phyloP scores from a whole-genome alignment of 2,888 invertebrate genomes.

The Eupeodes latifasciatus region DNA sequence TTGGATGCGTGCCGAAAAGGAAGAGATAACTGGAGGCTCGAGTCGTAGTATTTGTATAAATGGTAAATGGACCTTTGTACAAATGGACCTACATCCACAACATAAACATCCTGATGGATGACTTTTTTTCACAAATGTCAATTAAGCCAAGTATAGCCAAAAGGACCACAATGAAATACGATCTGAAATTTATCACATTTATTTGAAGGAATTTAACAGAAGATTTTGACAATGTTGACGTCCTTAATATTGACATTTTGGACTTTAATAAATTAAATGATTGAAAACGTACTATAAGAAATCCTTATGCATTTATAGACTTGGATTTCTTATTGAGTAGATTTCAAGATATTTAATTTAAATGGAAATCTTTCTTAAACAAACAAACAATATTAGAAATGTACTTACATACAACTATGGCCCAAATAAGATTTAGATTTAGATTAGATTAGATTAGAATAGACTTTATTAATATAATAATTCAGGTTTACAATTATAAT shows the following conservation, averaged over 20 bases:
- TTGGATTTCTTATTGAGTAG: too few species aligned
- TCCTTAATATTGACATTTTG: not conserved
- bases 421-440: too few species aligned
- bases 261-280: not conserved
- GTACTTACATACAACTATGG: too few species aligned
- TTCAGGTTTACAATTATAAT: too few species aligned
- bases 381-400: too few species aligned
- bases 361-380: too few species aligned
- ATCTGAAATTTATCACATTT: constrained; percentile 1
- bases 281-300: too few species aligned
- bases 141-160: not conserved
- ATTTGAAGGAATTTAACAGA: not conserved
- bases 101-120: constrained; percentile 7
- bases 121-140: constrained; percentile 27
- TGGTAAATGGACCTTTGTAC: constrained; percentile 5
- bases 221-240: not conserved
- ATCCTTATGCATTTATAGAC: too few species aligned
- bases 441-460: too few species aligned
- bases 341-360: too few species aligned
- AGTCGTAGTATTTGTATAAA: constrained; percentile 1
- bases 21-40: not conserved
- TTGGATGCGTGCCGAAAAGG: constrained; percentile 16
- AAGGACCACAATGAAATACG: constrained; percentile 1
- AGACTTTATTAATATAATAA: too few species aligned
- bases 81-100: not conserved